These are phyloP conservation scores for Eristalis tenax DNA, from an alignment of 2,888 invertebrate species.

Conservation along the genomic window DNA sequence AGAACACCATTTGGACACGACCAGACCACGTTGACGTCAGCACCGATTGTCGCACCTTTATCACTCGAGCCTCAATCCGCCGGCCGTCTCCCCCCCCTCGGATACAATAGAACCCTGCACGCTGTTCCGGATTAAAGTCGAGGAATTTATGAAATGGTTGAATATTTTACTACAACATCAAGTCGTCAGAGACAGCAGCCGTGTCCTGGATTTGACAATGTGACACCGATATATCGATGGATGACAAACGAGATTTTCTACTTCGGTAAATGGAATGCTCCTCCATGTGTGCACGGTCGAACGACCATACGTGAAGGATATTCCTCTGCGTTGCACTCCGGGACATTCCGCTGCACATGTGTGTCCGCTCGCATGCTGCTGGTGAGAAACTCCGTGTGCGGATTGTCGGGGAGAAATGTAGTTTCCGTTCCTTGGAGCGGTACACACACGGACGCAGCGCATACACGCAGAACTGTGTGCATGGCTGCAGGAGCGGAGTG, in stretches of 20 bases:
- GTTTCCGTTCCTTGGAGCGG: slow-evolving; percentile 35
- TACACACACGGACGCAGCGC: slow-evolving; percentile 29
- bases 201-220: slow-evolving; percentile 69
- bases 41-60: slow-evolving; percentile 53
- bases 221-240: slow-evolving; percentile 68
- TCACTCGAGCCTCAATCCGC: slow-evolving; percentile 18
- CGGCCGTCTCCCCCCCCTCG: neutral
- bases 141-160: slow-evolving; percentile 66
- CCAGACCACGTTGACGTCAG: slow-evolving; percentile 10
- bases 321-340: neutral
- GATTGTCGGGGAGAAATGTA: slow-evolving; percentile 4
- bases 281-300: slow-evolving; percentile 38
- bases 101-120: neutral
- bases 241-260: slow-evolving; percentile 72
- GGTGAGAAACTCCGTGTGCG: neutral
- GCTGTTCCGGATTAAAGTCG: slow-evolving; percentile 21
- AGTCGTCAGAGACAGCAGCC: slow-evolving; percentile 60
- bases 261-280: slow-evolving; percentile 69
- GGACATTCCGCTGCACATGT: slow-evolving; percentile 16
- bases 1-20: slow-evolving; percentile 57
- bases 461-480: neutral
- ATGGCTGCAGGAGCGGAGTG: slow-evolving; percentile 15
- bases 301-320: slow-evolving; percentile 7
- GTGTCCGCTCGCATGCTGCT: slow-evolving; percentile 17
- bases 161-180: slow-evolving; percentile 71